phyloP scores from a whole-genome alignment of 2,797 vertebrate genomes.

The Carapus acus region DNA sequence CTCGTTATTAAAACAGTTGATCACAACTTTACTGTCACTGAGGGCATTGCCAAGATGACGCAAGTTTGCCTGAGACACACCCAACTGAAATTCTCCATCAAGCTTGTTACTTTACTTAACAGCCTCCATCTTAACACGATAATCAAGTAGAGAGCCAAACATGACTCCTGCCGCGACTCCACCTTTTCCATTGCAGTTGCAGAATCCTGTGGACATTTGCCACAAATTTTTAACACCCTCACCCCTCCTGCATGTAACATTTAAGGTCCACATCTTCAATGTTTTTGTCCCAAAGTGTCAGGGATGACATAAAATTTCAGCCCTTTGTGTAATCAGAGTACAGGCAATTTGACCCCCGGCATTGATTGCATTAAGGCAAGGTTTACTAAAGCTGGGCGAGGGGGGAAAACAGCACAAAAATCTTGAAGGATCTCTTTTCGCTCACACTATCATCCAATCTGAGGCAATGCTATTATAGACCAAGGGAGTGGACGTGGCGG shows the following conservation, averaged over 20 bases:
- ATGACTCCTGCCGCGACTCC: constrained; percentile 1
- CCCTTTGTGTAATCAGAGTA: constrained; percentile 6
- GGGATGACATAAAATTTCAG: constrained; percentile 18
- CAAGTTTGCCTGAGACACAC: not conserved
- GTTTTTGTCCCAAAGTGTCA: not conserved
- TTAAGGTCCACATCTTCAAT: constrained; percentile 5
- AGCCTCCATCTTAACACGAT: not conserved
- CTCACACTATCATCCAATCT: too few relatives aligned
- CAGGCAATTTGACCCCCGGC: constrained; percentile 9
- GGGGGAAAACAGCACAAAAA: constrained; percentile 11
- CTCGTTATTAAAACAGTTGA: not conserved
- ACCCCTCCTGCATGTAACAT: constrained; percentile 14
- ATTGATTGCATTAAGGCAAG: not conserved
- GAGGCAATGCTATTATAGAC: not conserved
- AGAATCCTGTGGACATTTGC: not conserved
- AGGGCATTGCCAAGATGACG: constrained; percentile 4
- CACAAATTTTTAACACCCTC: constrained; percentile 5
- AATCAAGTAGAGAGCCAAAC: constrained; percentile 10
- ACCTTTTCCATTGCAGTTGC: constrained; percentile 8
- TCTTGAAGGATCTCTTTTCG: too few relatives aligned
- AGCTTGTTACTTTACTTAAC: not conserved
- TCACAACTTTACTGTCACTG: not conserved
- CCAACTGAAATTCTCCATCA: constrained; percentile 7
- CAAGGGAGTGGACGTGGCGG: constrained; percentile 2
- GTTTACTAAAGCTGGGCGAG: constrained; percentile 1